These are phyloP conservation scores for Drosophila guanche DNA, from an alignment of 1,140 invertebrate species.

Conservation along the genomic window DNA sequence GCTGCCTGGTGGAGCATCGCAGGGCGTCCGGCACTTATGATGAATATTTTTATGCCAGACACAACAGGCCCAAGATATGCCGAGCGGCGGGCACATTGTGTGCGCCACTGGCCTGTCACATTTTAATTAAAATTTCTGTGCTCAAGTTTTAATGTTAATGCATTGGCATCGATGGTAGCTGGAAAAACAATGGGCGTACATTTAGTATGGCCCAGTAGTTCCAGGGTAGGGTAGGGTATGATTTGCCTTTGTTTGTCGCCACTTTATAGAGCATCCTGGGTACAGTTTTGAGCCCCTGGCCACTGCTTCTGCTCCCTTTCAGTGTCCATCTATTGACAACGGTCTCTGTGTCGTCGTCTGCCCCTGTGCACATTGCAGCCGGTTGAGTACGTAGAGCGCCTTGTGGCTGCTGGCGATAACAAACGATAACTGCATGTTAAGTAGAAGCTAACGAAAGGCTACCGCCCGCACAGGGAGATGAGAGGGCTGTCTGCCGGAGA, in stretches of 20 bases:
- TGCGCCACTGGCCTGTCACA: constrained; percentile 65
- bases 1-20: constrained; percentile 11
- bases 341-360: constrained; percentile 1
- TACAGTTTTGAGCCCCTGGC: too few species aligned
- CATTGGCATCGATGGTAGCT: constrained; percentile 56
- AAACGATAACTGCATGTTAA: constrained; percentile 82
- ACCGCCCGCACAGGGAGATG: constrained; percentile 11
- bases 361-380: constrained; percentile 29
- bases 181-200: constrained; percentile 29
- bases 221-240: not conserved
- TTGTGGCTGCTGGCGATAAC: constrained; percentile 79
- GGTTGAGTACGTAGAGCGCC: constrained; percentile 30
- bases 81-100: constrained; percentile 57
- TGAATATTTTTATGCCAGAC: constrained; percentile 76
- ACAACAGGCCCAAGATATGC: constrained; percentile 31
- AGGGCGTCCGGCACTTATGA: constrained; percentile 68
- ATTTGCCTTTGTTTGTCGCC: too few species aligned
- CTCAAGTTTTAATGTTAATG: constrained; percentile 70
- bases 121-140: constrained; percentile 73
- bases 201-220: not conserved
- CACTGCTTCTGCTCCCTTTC: too few species aligned
- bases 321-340: not conserved
- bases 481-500: constrained; percentile 16
- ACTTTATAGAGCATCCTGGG: too few species aligned
- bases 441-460: constrained; percentile 75